Base-by-base conservation (phyloP, 2,888 invertebrate genomes). In the Acleris literana region DNA sequence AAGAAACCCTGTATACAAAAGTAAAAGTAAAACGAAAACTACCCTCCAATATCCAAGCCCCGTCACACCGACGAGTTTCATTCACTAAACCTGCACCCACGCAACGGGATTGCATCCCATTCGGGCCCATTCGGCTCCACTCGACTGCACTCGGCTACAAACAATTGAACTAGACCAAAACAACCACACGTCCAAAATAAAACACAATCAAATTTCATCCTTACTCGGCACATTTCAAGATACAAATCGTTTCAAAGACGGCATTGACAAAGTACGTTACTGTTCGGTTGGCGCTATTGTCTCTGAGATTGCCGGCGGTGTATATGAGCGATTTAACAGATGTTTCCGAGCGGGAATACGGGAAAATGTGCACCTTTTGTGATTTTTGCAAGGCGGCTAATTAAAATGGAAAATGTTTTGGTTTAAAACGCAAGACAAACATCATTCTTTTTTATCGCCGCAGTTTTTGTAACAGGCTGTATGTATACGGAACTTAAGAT, bases 51-150 rank as follows among this genome's bases (percentile, higher is more conserved):
- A 43, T 20, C 13, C 25, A 18, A 44, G 17, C 22, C 22, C n/a
- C 11, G 53, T 46, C 53, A 33, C 48, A 48, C 3, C 5, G 20
- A 29, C 18, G 18, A 52, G 18, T 53, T 60, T 49, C 29, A 49
- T 60, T 54, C 54, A 60, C 43, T 55, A 33, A 54, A 51, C 64
- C 33, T 46, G 64, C 59, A 54, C 18, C 33, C 20, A 55, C 25
- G 56, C 59, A 48, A 54, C 43, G 44, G 44, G 59, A 64, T 64
- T 60, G 64, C 55, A 55, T 49, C 55, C 62, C 13, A 39, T 64
- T 64, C 52, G 52, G 64, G 5, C 6, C 1, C 46, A 22, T 53
- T 64, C 57, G 53, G 58, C 33, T 53, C 6, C n/a, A 48, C 49
- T 55, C 63, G 49, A 20, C 39, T 17, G 11, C 49, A 43, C 51